Evolutionary conservation across 2,113 vertebrate genomes (phyloP), one percentile per base, ranked within the genome.

Genomic region (Micronycteris hirsuta): DNA sequence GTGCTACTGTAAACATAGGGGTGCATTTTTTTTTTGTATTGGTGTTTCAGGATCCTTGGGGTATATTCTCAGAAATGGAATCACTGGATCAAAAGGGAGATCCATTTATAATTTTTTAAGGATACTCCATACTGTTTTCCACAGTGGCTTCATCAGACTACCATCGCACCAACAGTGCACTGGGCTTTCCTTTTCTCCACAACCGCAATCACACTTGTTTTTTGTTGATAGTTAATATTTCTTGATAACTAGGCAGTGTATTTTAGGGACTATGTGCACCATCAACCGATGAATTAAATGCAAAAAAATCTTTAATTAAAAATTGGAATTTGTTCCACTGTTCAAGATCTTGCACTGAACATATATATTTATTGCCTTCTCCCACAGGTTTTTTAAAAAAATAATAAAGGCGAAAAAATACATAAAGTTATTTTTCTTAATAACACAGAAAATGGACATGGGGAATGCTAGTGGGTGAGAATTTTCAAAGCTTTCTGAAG

Each of bases 181-280:
- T 63, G 24, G 61, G 28, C 28, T 63, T 63, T 28, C 61, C 61
- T 63, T 31, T 63, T 31, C 61, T 63, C 61, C 28, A 31, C 13
- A 31, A 15, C 61, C 28, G 31, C 61, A 63, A 5, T 63, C 12
- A 63, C 13, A 31, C 28, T 61, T 13, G 58, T 61, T 61, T 11
- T 63, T 31, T 63, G 28, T 63, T 63, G 28, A 31, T 89, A 92
- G 45, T 86, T 43, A 94, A 85, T 71, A 95, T 77, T 91, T 92
- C 28, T 73, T 70, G 22, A 36, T 93, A 86, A 78, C 9, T 77
- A 82, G 31, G 9, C 17, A 87, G 45, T 87, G 12, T 89, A 33
- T 86, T 96, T 82, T 7, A 58, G 16, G 31, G 26, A 86, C 3
- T 38, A 68, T 13, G 61, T 68, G 17, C 31, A 33, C 19, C 38